Evolutionary conservation across 2,888 invertebrate genomes (phyloP).

Genomic region (Operophtera brumata): DNA sequence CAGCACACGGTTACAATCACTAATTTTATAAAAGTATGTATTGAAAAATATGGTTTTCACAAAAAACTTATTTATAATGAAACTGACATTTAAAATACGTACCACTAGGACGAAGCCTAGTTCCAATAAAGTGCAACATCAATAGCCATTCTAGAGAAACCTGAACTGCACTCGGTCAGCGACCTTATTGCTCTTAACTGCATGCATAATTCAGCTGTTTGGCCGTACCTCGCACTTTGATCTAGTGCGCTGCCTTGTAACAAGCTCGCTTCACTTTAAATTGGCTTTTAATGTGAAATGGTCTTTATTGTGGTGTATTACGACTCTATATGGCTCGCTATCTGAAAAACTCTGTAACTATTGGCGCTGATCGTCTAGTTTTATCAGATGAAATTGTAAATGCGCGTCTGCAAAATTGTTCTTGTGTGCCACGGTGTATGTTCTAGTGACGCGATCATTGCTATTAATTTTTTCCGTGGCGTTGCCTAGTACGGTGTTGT

Average conservation of each 20-base stretch:
- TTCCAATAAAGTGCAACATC: slow-evolving; percentile 22
- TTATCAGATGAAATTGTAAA: neutral
- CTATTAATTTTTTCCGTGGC: neutral
- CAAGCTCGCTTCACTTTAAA: slow-evolving; percentile 2
- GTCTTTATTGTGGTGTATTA: neutral
- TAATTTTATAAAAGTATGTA: too few species aligned
- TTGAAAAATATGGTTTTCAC: too few species aligned
- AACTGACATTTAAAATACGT: neutral
- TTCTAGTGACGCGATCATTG: neutral
- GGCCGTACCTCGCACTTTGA: slow-evolving; percentile 28
- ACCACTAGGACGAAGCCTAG: slow-evolving; percentile 14
- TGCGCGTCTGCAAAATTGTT: neutral
- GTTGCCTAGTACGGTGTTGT: slow-evolving; percentile 7
- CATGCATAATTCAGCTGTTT: slow-evolving; percentile 32
- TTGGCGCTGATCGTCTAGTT: neutral
- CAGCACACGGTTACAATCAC: too few species aligned
- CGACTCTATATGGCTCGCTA: neutral
- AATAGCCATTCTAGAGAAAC: slow-evolving; percentile 23
- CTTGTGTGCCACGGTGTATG: neutral
- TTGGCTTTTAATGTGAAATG: neutral
- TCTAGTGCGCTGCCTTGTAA: slow-evolving; percentile 24
- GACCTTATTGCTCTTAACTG: slow-evolving; percentile 32
- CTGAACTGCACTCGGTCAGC: slow-evolving; percentile 24
- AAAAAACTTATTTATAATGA: too few species aligned
- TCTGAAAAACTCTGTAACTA: neutral